These are phyloP conservation scores for Paramormyrops kingsleyae DNA, from an alignment of 2,113 vertebrate genomes.

Conservation along the genomic window DNA sequence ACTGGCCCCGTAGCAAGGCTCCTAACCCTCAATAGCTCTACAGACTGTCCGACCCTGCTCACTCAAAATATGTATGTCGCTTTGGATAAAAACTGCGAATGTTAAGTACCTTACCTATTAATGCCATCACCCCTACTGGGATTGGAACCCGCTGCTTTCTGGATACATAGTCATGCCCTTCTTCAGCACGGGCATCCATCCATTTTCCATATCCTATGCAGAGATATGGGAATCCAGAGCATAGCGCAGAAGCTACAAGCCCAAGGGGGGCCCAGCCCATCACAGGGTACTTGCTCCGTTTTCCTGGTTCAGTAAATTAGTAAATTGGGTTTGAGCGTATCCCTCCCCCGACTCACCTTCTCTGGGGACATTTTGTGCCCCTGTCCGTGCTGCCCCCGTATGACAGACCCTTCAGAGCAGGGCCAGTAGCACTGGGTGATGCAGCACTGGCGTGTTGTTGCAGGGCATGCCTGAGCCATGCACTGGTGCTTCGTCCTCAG, in stretches of 20 bases:
- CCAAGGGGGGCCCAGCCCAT: background rate
- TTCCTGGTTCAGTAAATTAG: background rate
- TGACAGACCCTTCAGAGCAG: background rate
- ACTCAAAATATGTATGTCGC: background rate
- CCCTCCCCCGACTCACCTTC: background rate
- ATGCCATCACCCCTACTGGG: background rate
- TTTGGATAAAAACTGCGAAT: background rate
- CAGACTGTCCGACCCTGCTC: background rate
- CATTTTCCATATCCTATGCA: background rate
- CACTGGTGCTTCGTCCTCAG: background rate
- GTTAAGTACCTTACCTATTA: background rate
- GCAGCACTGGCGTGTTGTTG: background rate
- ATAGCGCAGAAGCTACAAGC: background rate
- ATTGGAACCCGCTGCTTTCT: background rate
- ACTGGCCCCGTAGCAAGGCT: background rate
- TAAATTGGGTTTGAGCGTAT: background rate
- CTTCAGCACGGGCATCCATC: background rate
- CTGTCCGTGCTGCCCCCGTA: background rate
- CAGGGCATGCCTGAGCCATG: background rate
- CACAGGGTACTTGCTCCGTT: background rate
- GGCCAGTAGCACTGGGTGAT: background rate
- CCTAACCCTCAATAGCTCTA: background rate
- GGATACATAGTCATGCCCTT: background rate
- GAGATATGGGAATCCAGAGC: background rate
- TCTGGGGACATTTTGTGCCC: background rate